Evolutionary conservation across 2,888 invertebrate species (phyloP).

Genomic region (Branchipolynoe longqiensis): DNA sequence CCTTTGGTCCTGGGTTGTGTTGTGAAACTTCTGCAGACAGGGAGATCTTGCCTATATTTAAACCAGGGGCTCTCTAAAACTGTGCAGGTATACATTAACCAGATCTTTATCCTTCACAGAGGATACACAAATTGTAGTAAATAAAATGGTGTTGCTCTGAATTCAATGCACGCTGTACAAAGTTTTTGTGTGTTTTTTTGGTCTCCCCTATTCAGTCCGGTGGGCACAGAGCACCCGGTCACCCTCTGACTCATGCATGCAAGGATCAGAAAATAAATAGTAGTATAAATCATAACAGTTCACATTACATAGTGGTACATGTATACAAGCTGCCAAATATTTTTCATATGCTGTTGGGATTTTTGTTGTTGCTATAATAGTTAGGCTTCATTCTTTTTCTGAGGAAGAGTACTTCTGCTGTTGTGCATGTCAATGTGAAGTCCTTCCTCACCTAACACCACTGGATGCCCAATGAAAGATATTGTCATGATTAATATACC

Average conservation of each 20-base stretch:
- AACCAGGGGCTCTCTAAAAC: conserved; percentile 47
- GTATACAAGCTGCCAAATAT: no score
- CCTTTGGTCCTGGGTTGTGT: conserved; percentile 29
- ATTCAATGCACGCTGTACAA: not conserved
- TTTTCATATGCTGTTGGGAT: no score
- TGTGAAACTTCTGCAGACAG: conserved; percentile 53
- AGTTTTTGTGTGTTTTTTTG: not conserved
- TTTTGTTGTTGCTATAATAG: not conserved
- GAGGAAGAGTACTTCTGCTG: no score
- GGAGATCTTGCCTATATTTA: conserved; percentile 54
- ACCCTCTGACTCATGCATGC: no score
- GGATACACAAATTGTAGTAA: conserved; percentile 46
- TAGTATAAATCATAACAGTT: no score
- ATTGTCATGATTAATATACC: conserved; percentile 47
- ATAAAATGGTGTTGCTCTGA: conserved; percentile 46
- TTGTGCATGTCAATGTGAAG: conserved; percentile 11
- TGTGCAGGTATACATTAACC: conserved; percentile 44
- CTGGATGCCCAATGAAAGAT: conserved; percentile 56
- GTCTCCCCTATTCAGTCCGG: no score
- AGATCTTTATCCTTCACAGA: conserved; percentile 41
- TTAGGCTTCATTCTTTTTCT: no score
- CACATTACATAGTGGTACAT: no score
- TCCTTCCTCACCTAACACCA: conserved; percentile 34
- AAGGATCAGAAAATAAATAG: no score
- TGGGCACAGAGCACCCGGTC: no score